Conservation (phyloP, 23 tunicate species). For the Botrylloides violaceus region DNA sequence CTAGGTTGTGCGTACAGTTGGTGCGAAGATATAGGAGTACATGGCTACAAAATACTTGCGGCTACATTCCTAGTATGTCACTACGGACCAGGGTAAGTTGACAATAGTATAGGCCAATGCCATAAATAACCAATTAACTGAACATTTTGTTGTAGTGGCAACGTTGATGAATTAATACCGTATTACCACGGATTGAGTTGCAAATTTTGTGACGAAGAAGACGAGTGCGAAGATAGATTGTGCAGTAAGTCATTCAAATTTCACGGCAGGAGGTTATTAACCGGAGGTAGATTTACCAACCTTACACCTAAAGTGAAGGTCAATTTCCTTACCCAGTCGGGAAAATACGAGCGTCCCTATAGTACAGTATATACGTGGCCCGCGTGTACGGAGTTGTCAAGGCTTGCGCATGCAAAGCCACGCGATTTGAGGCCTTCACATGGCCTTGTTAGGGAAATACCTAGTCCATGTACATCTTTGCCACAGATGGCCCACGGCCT, state of each 20-base stretch:
- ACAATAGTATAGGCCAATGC: background rate
- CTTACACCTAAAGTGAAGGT: no score
- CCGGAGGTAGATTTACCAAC: no score
- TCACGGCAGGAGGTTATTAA: no score
- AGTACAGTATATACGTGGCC: no score
- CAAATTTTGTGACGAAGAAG: slow-evolving; percentile 32
- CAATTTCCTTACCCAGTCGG: no score
- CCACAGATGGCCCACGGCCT: no score
- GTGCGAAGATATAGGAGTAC: slow-evolving; percentile 15
- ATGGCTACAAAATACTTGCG: slow-evolving; percentile 21
- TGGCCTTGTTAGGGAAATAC: no score
- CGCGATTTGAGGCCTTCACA: no score
- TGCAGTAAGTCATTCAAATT: slow-evolving; percentile 52
- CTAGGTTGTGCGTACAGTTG: slow-evolving; percentile 41
- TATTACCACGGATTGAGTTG: slow-evolving; percentile 39
- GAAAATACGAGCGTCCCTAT: no score
- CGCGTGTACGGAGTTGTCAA: no score
- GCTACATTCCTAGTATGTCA: slow-evolving; percentile 35
- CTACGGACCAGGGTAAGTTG: slow-evolving; percentile 41
- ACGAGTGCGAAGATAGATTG: slow-evolving; percentile 28
- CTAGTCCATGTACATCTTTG: no score
- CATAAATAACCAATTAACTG: background rate
- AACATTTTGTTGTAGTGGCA: slow-evolving; percentile 21
- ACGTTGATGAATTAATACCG: slow-evolving; percentile 16
- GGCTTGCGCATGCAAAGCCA: no score